These are phyloP conservation scores for Leistus spinibarbis DNA, from an alignment of 2,888 invertebrate species.

Conservation along the genomic window DNA sequence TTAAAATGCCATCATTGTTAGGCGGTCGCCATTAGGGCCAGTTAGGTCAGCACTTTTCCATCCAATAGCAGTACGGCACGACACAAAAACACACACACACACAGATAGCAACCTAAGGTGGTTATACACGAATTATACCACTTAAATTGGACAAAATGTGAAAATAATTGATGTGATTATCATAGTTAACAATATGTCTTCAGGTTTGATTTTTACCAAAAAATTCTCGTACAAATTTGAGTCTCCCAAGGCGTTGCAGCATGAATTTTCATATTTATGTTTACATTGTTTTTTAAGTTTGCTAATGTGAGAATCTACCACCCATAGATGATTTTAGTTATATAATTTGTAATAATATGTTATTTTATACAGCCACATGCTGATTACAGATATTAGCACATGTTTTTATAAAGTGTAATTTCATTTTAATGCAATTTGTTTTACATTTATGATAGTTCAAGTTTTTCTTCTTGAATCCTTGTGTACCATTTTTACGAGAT, in stretches of 20 bases:
- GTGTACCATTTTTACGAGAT: background rate
- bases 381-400: background rate
- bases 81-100: conserved; percentile 5
- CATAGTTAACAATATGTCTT: conserved; percentile 25
- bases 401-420: background rate
- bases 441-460: background rate
- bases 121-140: conserved; percentile 30
- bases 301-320: background rate
- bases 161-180: conserved; percentile 37
- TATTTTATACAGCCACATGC: background rate
- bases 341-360: background rate
- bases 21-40: conserved; percentile 53
- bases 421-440: background rate
- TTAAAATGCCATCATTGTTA: conserved; percentile 56
- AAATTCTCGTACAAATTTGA: background rate
- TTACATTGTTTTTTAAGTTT: background rate
- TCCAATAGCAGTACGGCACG: conserved; percentile 37
- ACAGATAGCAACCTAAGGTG: background rate
- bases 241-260: background rate
- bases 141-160: conserved; percentile 29
- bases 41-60: conserved; percentile 44
- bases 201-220: conserved; percentile 13
- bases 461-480: background rate
- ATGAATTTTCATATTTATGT: background rate
- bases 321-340: background rate